Evolutionary conservation across 2,888 invertebrate species (phyloP), one percentile per base, ranked within the genome.

Genomic region (Alsophila aescularia): DNA sequence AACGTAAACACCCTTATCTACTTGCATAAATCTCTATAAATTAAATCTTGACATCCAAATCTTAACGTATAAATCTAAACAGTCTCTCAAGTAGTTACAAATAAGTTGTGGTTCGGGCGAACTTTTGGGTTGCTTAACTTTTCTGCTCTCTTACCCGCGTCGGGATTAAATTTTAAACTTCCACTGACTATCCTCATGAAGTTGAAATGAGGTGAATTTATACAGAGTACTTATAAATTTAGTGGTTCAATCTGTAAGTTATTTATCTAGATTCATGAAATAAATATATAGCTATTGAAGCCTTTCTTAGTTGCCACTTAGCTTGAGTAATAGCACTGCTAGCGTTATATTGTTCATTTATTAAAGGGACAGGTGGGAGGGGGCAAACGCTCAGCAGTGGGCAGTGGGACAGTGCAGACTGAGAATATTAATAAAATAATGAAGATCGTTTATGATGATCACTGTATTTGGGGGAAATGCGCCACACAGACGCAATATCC

Each of bases 101-200:
- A 62, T 67, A 67, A 57, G 69, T 68, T 62, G 60, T 56, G 66
- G 66, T 62, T 64, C 66, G 55, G 50, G 66, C 3, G 81, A 84
- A 81, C 82, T 85, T 85, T 81, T 52, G 35, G 74, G 81, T 77
- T 66, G 79, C 81, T 82, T 83, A 85, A 87, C 83, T 87, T 87
- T 82, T 81, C 81, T 82, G 79, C 81, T 83, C 82, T 83, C 81
- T 83, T 83, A 80, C 77, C 77, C 79, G 73, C 69, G 75, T 72
- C 69, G 62, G 83, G 81, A 88, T 88, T 85, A 86, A 86, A 87
- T 86, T 87, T 86, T 83, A 81, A 87, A 87, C 82, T 87, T 85
- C 72, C 67, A 72, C 78, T 66, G 79, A 80, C 83, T 85, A 82
- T 80, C 80, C 79, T 82, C 79, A 79, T 81, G 81, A 83, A 85